A percentile compares a stretch with the other conserved stretches of the same genome.
Conservation (phyloP, 2,113 vertebrate species). For the Caretta caretta region DNA sequence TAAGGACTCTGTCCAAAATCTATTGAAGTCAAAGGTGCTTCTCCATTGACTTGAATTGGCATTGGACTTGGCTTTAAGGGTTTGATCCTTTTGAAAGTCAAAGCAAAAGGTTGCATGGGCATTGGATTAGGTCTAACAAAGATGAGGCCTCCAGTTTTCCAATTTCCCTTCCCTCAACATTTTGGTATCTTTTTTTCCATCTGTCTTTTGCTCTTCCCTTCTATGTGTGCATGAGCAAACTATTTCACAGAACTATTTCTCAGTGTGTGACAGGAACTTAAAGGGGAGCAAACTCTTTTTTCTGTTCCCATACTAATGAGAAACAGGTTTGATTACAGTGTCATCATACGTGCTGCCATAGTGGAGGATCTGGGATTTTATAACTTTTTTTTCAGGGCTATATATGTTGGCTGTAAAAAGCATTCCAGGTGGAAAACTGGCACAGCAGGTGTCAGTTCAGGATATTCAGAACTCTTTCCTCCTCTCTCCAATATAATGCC, state of each 20-base stretch:
- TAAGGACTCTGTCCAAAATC: background rate
- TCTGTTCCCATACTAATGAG: background rate
- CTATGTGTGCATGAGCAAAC: background rate
- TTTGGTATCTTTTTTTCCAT: background rate
- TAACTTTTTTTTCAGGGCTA: background rate
- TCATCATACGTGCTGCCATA: background rate
- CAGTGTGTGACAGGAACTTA: background rate
- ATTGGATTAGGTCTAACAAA: background rate
- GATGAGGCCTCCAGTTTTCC: background rate
- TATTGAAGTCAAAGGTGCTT: background rate
- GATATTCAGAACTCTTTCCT: constrained; percentile 3
- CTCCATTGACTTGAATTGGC: background rate
- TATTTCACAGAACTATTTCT: background rate
- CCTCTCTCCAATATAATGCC: background rate
- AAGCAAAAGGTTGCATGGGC: background rate
- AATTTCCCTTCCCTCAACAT: background rate
- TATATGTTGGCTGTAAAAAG: constrained; percentile 16
- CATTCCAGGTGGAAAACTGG: background rate
- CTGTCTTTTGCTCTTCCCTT: background rate
- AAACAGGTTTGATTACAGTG: background rate
- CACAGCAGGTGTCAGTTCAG: background rate
- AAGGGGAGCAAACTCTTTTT: background rate
- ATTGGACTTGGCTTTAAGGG: background rate
- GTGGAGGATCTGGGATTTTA: background rate
- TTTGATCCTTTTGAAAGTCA: background rate